A percentile compares a stretch with the other conserved stretches of the same genome.
These are phyloP conservation scores for Pseudomugil tenellus DNA, from an alignment of 2,797 vertebrate genomes.

Conservation along the genomic window DNA sequence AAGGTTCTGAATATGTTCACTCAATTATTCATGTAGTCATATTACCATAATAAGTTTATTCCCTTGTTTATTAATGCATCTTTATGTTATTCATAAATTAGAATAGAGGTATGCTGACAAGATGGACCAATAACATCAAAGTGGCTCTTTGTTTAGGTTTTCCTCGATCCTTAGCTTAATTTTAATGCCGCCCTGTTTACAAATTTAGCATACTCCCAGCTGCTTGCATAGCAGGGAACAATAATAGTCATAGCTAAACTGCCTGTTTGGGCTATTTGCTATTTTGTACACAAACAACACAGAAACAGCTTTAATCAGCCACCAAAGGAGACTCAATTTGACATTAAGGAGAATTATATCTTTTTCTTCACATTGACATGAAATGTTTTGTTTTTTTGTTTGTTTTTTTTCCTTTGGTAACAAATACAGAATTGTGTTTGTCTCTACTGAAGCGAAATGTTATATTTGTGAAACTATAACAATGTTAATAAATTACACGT, in stretches of 20 bases:
- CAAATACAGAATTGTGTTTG: conserved; percentile 6
- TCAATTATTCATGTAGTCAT: conserved; percentile 9
- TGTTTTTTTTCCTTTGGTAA: no score
- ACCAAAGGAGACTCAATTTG: conserved; percentile 10
- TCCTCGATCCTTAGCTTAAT: not conserved
- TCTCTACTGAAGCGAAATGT: conserved; percentile 2
- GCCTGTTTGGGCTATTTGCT: conserved; percentile 22
- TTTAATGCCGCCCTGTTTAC: conserved; percentile 16
- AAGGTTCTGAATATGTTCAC: not conserved
- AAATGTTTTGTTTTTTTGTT: no score
- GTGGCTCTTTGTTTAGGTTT: conserved; percentile 2
- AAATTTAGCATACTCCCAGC: conserved; percentile 10
- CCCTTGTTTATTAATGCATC: not conserved
- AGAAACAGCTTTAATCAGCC: conserved; percentile 18
- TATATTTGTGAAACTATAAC: not conserved
- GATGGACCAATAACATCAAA: not conserved
- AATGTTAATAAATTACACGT: not conserved
- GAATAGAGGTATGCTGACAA: not conserved
- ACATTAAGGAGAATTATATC: not conserved
- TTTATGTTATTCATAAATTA: not conserved
- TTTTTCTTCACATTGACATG: conserved; percentile 2
- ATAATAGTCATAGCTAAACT: conserved; percentile 19
- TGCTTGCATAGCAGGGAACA: conserved; percentile 19
- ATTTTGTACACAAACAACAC: conserved; percentile 14
- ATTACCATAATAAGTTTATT: not conserved